Percentiles rank a stretch among this genome's conserved stretches.
phyloP scores from a whole-genome alignment of 2,888 invertebrate species.

The Phengaris alcon region DNA sequence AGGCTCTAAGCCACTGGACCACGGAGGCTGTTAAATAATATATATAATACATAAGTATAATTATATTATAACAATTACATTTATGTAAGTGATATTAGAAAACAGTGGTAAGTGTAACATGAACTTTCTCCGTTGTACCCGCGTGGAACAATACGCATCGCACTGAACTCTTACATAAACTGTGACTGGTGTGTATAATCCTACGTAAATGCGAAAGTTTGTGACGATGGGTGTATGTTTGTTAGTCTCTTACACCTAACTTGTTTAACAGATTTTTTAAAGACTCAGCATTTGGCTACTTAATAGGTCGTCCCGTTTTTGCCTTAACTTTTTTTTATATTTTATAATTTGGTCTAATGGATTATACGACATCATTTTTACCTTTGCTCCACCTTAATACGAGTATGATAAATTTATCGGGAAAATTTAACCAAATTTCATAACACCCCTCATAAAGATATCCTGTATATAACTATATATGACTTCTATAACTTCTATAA shows the following conservation, averaged over 20 bases:
- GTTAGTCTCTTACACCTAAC: neutral
- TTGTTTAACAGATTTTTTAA: neutral
- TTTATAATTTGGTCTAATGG: too few species aligned
- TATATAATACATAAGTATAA: neutral
- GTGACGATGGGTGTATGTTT: neutral
- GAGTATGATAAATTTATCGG: neutral
- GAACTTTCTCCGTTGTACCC: neutral
- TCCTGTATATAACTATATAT: too few species aligned
- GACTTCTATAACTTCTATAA: too few species aligned
- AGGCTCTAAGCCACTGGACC: too few species aligned
- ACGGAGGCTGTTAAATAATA: too few species aligned
- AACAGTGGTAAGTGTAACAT: slow-evolving; percentile 20
- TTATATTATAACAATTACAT: slow-evolving; percentile 10
- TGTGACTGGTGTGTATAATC: neutral
- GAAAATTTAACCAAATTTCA: neutral
- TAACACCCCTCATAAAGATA: too few species aligned
- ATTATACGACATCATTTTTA: neutral
- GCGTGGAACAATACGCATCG: slow-evolving; percentile 15
- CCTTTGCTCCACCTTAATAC: neutral
- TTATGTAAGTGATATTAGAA: slow-evolving; percentile 22
- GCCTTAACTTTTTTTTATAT: too few species aligned
- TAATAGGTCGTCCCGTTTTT: too few species aligned
- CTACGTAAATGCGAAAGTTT: slow-evolving; percentile 3
- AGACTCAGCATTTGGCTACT: too few species aligned
- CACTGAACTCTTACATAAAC: slow-evolving; percentile 14